A percentile compares a stretch with the other conserved stretches of the same genome.
phyloP scores from a whole-genome alignment of 2,888 invertebrate genomes.

The Therioaphis trifolii region DNA sequence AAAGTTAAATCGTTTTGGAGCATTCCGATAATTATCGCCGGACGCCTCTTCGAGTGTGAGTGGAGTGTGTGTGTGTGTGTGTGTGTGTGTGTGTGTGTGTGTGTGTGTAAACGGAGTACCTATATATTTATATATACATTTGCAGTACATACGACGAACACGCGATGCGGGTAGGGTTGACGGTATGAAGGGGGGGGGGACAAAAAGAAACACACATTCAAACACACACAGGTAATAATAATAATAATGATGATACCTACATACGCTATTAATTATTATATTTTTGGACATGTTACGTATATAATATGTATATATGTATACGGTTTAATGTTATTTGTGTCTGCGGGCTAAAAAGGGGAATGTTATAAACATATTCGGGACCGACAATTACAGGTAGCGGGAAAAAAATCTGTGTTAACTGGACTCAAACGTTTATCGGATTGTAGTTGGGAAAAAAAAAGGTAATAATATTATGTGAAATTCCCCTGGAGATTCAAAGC shows the following conservation, averaged over 20 bases:
- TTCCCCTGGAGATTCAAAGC: too few relatives aligned
- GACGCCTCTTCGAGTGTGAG: too few relatives aligned
- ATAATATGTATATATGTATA: not conserved
- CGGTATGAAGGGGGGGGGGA: too few relatives aligned
- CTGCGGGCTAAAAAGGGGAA: not conserved
- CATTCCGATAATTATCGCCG: slow-evolving; percentile 23
- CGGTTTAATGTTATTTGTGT: not conserved
- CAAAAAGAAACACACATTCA: slow-evolving; percentile 4
- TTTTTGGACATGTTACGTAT: not conserved
- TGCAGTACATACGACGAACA: not conserved
- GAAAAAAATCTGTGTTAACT: not conserved
- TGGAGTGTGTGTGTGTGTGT: too few relatives aligned
- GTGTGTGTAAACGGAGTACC: too few relatives aligned
- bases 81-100: too few relatives aligned
- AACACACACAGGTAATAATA: not conserved
- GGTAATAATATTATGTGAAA: too few relatives aligned
- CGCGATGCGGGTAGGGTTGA: not conserved
- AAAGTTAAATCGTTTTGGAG: slow-evolving; percentile 29
- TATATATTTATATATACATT: too few relatives aligned
- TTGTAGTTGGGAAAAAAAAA: too few relatives aligned
- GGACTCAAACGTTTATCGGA: not conserved
- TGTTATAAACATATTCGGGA: too few relatives aligned
- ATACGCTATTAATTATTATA: slow-evolving; percentile 12
- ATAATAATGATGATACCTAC: not conserved
- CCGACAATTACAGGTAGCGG: slow-evolving; percentile 30